Percentiles rank a stretch among this genome's conserved stretches.
phyloP scores from a whole-genome alignment of 2,888 invertebrate species.

The Cephalotes varians region DNA sequence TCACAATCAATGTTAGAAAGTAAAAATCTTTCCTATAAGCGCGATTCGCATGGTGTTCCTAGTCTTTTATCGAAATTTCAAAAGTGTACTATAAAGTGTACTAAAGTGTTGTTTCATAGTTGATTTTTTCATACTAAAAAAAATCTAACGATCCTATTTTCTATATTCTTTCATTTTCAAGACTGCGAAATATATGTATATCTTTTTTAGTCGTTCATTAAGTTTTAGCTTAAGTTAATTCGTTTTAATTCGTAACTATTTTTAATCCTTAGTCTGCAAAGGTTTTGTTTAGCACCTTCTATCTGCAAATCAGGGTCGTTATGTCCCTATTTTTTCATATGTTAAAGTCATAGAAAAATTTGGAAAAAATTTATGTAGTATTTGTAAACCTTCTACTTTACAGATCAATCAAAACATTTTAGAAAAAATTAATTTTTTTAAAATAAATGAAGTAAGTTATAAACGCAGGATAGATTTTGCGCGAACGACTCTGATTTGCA shows the following conservation, averaged over 20 bases:
- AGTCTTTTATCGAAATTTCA: background rate
- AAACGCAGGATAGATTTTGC: too few relatives aligned
- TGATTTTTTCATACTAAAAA: background rate
- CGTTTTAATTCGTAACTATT: background rate
- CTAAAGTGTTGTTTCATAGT: background rate
- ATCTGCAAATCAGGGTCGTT: too few relatives aligned
- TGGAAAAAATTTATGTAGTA: too few relatives aligned
- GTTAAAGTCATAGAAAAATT: too few relatives aligned
- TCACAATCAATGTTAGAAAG: slow-evolving; percentile 39
- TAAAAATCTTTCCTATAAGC: slow-evolving; percentile 17
- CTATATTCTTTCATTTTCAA: background rate
- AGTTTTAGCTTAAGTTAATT: background rate
- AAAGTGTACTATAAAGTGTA: background rate
- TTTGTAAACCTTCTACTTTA: too few relatives aligned
- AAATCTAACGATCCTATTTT: background rate
- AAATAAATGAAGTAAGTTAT: too few relatives aligned
- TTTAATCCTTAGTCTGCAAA: too few relatives aligned
- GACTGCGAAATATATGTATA: background rate
- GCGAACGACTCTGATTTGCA: too few relatives aligned
- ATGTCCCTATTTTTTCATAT: too few relatives aligned
- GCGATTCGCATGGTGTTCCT: slow-evolving; percentile 37
- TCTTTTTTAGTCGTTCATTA: background rate
- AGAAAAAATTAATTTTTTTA: too few relatives aligned
- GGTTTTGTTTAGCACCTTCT: too few relatives aligned
- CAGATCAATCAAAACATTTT: too few relatives aligned